Base-by-base conservation (phyloP, 2,113 vertebrate species). In the Xiphorhynchus elegans region DNA sequence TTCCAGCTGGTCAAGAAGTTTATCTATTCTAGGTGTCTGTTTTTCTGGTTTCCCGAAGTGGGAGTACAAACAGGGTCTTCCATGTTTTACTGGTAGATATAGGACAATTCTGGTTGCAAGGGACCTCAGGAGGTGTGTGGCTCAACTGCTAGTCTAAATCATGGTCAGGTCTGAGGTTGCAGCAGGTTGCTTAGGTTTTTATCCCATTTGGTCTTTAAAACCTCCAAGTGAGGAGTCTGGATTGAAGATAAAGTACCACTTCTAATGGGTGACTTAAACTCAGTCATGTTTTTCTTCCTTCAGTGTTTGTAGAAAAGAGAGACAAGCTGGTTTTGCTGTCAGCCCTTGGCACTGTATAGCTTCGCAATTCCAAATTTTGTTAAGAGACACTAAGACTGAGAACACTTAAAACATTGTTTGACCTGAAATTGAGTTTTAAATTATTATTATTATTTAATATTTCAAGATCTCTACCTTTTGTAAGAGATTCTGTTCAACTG, bases 1-100 rank as follows among this genome's bases (percentile, higher is more conserved):
- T 91, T 78, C 80, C 52, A 94, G 76, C 79, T 92, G 87, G 77
- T 91, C 73, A 84, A 91, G 77, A 70, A 77, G 58, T 49, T 89
- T 75, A 80, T 72, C 72, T 87, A 4, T 76, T 78, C 42, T 52
- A 44, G 68, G 69, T 81, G 40, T 87, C 89, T 89, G 39, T 20
- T 83, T 94, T 79, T 85, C 58, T 93, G 39, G 6, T 93, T 93
- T 94, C n/a, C 8, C 24, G 8, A 58, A 89, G 62, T 69, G 37
- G 58, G 33, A 94, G 53, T 49, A n/a, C 73, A 94, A 53, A 64
- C 49, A 69, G 31, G 33, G 26, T 82, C 31, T 68, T 87, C 35
- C 4, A 2, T 35, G 42, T 67, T 11, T 62, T 74, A 9, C 25
- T 88, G 39, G 42, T 84, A 86, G 37, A 21, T 92, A 17, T 2